phyloP scores from a whole-genome alignment of 2,797 vertebrate genomes.

The Darevskia nairensis region DNA sequence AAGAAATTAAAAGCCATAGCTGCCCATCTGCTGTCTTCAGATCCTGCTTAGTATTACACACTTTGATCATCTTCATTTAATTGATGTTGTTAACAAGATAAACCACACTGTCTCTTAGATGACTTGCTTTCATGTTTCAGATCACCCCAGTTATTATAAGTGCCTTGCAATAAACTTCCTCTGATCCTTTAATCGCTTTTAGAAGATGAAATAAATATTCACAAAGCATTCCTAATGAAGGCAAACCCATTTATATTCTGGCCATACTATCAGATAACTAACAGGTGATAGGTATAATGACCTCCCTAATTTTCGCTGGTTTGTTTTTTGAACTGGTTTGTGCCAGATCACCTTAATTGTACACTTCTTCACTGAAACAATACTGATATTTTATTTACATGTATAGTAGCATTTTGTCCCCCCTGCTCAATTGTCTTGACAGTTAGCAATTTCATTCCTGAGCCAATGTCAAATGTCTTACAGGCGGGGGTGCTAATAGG shows the following conservation, averaged over 20 bases:
- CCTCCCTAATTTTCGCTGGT: neutral
- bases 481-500: too few relatives aligned
- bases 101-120: constrained; percentile 12
- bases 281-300: neutral
- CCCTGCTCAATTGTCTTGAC: neutral
- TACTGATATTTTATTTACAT: constrained; percentile 16
- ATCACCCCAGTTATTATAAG: neutral
- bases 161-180: neutral
- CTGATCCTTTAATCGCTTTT: constrained; percentile 17
- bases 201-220: neutral
- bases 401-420: neutral
- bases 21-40: neutral
- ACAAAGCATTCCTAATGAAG: neutral
- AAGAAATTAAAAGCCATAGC: neutral
- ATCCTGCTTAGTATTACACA: constrained; percentile 4
- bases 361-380: neutral
- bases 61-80: constrained; percentile 34
- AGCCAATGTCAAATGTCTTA: neutral
- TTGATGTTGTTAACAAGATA: constrained; percentile 33
- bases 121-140: neutral
- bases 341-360: neutral
- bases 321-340: neutral
- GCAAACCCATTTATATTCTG: constrained; percentile 6
- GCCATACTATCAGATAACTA: neutral
- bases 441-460: neutral